Conservation (phyloP, 2,888 invertebrate genomes). For the Hypolimnas misippus region DNA sequence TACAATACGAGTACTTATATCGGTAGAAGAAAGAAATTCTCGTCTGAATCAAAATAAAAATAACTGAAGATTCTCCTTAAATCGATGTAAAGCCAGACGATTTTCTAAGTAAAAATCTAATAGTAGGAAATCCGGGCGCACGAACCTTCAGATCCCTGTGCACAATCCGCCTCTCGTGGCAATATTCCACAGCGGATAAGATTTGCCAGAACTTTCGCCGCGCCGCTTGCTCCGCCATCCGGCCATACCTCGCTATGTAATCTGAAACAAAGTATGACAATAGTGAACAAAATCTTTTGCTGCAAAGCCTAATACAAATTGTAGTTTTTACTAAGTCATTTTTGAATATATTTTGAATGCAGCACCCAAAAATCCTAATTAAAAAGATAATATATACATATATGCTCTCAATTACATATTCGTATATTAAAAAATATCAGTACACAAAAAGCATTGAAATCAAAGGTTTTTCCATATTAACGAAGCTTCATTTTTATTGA, state of each 20-base stretch:
- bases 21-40: not conserved
- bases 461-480: too few species aligned
- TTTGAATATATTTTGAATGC: too few species aligned
- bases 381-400: too few species aligned
- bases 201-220: conserved; percentile 98
- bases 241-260: conserved; percentile 96
- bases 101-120: not conserved
- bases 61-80: not conserved
- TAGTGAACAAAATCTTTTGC: not conserved
- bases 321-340: too few species aligned
- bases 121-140: not conserved
- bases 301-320: too few species aligned
- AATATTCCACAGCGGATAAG: conserved; percentile 97
- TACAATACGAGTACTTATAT: not conserved
- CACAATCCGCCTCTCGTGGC: conserved; percentile 96
- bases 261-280: conserved; percentile 79
- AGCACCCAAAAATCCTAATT: too few species aligned
- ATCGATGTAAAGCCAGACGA: not conserved
- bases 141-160: conserved; percentile 96
- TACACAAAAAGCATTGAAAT: too few species aligned
- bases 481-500: not conserved
- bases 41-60: not conserved
- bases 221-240: conserved; percentile 96
- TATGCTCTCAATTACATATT: too few species aligned
- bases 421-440: too few species aligned